Evolutionary conservation across 1,140 invertebrate genomes (phyloP).

Genomic region (Medauroidea extradentata): DNA sequence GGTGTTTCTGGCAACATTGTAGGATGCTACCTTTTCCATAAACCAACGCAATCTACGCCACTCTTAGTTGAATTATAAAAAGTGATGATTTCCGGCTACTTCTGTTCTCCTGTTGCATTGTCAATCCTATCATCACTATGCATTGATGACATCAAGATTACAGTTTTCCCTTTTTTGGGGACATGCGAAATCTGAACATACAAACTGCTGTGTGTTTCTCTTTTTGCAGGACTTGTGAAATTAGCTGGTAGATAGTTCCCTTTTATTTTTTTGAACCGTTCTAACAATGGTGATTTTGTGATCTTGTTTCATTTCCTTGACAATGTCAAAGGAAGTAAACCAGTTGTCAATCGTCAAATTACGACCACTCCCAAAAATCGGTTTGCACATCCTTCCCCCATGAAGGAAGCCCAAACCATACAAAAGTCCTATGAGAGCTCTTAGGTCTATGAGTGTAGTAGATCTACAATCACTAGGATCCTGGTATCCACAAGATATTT

Average conservation of each 20-base stretch:
- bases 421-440: no score
- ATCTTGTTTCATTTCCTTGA: conserved; percentile 21
- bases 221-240: conserved; percentile 1
- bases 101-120: conserved; percentile 14
- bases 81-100: conserved; percentile 38
- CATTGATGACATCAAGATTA: conserved; percentile 25
- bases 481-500: no score
- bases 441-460: no score
- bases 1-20: conserved; percentile 21
- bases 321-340: conserved; percentile 32
- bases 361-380: conserved; percentile 38
- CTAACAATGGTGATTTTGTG: conserved; percentile 23
- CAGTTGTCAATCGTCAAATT: conserved; percentile 37
- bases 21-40: conserved; percentile 27
- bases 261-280: conserved; percentile 38
- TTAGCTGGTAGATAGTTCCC: no score
- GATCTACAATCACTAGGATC: no score
- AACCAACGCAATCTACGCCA: conserved; percentile 40
- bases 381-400: conserved; percentile 28
- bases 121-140: conserved; percentile 25
- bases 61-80: conserved; percentile 43
- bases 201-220: conserved; percentile 12
- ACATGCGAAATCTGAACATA: conserved; percentile 33
- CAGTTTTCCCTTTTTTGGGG: conserved; percentile 25
- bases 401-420: no score